Evolutionary conservation across 2,113 vertebrate genomes (phyloP).

Genomic region (Origma solitaria): DNA sequence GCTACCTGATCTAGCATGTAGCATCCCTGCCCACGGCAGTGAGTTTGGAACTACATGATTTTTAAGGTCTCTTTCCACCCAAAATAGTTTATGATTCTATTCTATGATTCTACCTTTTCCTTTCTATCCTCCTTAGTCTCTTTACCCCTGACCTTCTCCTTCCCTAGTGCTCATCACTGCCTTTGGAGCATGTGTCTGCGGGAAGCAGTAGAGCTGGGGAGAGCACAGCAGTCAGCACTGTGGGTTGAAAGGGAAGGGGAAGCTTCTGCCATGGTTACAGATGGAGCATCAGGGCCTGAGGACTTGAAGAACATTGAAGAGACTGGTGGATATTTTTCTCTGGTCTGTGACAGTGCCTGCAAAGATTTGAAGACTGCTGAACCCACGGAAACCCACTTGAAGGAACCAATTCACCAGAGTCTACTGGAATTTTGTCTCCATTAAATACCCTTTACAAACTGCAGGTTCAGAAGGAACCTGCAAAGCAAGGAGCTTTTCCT

Average conservation of each 20-base stretch:
- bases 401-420: neutral
- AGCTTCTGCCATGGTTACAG: neutral
- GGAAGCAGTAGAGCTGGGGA: neutral
- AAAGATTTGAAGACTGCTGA: neutral
- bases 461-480: neutral
- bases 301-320: neutral
- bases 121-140: neutral
- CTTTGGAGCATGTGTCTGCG: rapidly evolving
- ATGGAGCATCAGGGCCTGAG: neutral
- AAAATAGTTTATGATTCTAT: neutral
- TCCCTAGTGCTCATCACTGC: neutral
- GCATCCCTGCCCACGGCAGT: neutral
- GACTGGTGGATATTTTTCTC: neutral
- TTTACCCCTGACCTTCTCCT: neutral
- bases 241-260: neutral
- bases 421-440: neutral
- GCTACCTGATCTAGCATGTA: neutral
- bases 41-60: neutral
- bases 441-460: neutral
- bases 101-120: neutral
- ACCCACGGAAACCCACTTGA: neutral
- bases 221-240: neutral
- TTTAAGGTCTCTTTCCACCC: neutral
- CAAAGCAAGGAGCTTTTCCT: neutral
- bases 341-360: neutral